phyloP scores from a whole-genome alignment of 2,113 vertebrate species.

The Neolamprologus sp. region DNA sequence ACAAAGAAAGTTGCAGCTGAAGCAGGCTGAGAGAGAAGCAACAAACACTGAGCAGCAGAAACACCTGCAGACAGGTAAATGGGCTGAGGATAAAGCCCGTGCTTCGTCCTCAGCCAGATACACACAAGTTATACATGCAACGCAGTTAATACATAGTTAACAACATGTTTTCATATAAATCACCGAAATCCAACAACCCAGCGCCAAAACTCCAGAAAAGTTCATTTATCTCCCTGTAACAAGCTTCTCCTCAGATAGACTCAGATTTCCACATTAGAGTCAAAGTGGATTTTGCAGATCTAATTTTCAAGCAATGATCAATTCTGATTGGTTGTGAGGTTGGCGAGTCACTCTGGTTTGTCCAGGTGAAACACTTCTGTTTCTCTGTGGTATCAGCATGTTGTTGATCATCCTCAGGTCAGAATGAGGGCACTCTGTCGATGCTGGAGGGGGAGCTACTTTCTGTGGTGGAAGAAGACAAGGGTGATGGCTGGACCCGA shows the following conservation, averaged over 20 bases:
- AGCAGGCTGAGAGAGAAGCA: background rate
- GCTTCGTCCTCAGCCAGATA: background rate
- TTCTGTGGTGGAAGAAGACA: slow-evolving; percentile 95
- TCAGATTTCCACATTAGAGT: background rate
- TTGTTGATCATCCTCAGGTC: slow-evolving; percentile 69
- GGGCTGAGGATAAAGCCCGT: background rate
- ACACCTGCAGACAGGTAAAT: background rate
- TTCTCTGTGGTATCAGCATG: background rate
- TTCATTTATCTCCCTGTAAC: background rate
- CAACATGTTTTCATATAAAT: background rate
- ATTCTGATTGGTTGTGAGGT: background rate
- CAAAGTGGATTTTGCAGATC: background rate
- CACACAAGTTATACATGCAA: background rate
- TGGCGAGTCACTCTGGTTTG: background rate
- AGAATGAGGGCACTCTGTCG: slow-evolving; percentile 95
- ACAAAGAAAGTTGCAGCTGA: background rate
- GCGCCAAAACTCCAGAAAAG: background rate
- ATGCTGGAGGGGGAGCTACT: slow-evolving; percentile 89
- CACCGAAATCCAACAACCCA: background rate
- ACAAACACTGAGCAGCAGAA: background rate
- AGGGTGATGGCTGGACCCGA: slow-evolving; percentile 94
- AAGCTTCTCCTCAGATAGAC: background rate
- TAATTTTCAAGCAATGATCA: background rate
- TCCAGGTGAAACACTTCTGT: background rate
- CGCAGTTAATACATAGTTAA: background rate